phyloP scores from a whole-genome alignment of 2,797 vertebrate genomes.

The Sus cebifrons region DNA sequence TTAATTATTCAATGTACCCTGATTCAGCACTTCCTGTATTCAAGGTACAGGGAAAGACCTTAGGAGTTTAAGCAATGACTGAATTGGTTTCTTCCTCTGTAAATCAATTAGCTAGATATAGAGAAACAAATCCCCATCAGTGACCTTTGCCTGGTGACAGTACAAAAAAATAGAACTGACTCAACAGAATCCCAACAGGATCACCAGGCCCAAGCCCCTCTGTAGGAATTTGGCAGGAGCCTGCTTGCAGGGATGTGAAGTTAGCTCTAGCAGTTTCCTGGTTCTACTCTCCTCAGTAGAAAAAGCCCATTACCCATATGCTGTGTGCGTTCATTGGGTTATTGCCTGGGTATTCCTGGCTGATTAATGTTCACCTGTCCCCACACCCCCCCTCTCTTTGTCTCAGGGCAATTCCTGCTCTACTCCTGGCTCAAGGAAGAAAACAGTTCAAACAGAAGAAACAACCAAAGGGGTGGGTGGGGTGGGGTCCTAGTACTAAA shows the following conservation, averaged over 20 bases:
- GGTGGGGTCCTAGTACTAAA: not conserved
- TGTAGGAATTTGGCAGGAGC: not conserved
- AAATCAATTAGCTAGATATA: conserved; percentile 18
- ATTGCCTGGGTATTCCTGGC: not conserved
- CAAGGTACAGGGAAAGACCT: not conserved
- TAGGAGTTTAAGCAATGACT: conserved; percentile 40
- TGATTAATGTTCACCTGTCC: not conserved
- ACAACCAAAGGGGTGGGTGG: not conserved
- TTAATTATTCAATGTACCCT: not conserved
- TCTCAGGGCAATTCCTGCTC: not conserved
- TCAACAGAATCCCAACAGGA: not conserved
- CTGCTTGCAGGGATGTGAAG: not conserved
- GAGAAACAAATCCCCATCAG: conserved; percentile 8
- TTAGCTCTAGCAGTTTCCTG: not conserved
- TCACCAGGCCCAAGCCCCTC: not conserved
- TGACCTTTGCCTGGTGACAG: not conserved
- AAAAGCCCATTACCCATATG: not conserved
- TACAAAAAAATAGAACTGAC: not conserved
- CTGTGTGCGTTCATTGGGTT: not conserved
- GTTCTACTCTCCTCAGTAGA: not conserved
- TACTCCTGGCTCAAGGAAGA: not conserved
- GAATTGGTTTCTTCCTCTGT: not conserved
- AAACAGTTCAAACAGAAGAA: conserved; percentile 1
- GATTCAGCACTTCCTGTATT: not conserved
- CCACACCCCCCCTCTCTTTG: accelerated